phyloP scores from a whole-genome alignment of 2,797 vertebrate genomes.

The Spinus pinus region DNA sequence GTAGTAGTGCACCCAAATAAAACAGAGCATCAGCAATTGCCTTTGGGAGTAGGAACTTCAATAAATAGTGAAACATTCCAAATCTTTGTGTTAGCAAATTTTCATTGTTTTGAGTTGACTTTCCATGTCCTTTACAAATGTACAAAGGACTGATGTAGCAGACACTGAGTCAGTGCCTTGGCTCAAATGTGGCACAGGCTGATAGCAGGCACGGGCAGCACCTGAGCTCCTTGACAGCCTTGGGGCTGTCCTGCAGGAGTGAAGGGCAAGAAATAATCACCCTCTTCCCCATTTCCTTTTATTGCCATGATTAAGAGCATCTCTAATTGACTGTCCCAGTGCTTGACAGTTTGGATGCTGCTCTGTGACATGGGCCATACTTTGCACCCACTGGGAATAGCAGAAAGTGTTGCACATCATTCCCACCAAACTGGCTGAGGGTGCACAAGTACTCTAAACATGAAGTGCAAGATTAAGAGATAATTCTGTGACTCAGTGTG shows the following conservation, averaged over 20 bases:
- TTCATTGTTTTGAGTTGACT: neutral
- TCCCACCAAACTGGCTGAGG: neutral
- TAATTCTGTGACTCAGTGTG: neutral
- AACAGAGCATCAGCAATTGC: neutral
- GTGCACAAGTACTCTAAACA: rapidly evolving
- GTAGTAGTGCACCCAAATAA: neutral
- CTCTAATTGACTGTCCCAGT: neutral
- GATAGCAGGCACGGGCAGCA: rapidly evolving
- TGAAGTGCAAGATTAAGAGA: neutral
- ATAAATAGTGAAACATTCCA: neutral
- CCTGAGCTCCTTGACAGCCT: neutral
- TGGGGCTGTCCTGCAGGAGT: neutral
- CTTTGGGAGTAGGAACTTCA: neutral
- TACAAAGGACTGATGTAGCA: neutral
- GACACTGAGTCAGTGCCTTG: neutral
- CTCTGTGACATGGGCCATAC: neutral
- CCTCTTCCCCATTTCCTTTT: neutral
- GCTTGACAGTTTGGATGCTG: neutral
- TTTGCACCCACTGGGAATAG: rapidly evolving
- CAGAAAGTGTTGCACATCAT: rapidly evolving
- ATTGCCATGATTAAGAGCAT: neutral
- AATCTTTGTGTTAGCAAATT: neutral
- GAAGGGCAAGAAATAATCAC: neutral
- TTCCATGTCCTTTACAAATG: neutral
- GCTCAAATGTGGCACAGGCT: neutral